Evolutionary conservation across 1,140 invertebrate genomes (phyloP).

Genomic region (Melipona quadrifasciata): DNA sequence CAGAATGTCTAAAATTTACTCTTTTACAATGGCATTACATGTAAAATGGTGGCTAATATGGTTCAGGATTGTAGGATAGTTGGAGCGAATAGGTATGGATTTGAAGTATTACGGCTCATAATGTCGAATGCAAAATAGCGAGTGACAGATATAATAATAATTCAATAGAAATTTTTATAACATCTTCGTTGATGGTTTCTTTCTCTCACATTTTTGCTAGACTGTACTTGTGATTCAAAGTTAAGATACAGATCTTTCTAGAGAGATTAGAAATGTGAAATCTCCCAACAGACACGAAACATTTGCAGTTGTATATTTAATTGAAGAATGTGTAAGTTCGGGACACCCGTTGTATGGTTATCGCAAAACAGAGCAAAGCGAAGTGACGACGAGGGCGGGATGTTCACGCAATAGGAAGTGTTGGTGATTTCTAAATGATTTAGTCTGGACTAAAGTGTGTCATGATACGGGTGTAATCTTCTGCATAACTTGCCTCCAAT

Average conservation of each 20-base stretch:
- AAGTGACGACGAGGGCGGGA: constrained; percentile 47
- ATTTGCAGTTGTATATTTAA: too few species aligned
- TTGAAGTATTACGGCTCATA: background rate
- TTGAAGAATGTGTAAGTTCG: background rate
- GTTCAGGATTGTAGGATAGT: background rate
- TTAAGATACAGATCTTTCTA: background rate
- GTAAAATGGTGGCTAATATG: too few species aligned
- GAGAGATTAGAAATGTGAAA: too few species aligned
- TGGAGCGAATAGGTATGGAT: background rate
- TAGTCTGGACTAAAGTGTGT: constrained; percentile 62
- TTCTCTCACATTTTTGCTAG: background rate
- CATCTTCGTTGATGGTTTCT: background rate
- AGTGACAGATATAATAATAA: background rate
- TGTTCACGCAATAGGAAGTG: constrained; percentile 60
- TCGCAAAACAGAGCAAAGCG: constrained; percentile 40
- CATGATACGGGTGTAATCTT: constrained; percentile 48
- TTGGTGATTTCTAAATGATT: constrained; percentile 66
- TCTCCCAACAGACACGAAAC: background rate
- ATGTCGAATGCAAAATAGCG: too few species aligned
- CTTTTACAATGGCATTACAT: too few species aligned
- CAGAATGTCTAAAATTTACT: too few species aligned
- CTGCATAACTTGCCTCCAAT: constrained; percentile 19
- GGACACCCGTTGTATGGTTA: constrained; percentile 55
- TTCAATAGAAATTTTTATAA: background rate
- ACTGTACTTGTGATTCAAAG: background rate